phyloP scores from a whole-genome alignment of 30 jellyfish, hydroid and myxozoan species.

The Hydractinia symbiolongicarpus region DNA sequence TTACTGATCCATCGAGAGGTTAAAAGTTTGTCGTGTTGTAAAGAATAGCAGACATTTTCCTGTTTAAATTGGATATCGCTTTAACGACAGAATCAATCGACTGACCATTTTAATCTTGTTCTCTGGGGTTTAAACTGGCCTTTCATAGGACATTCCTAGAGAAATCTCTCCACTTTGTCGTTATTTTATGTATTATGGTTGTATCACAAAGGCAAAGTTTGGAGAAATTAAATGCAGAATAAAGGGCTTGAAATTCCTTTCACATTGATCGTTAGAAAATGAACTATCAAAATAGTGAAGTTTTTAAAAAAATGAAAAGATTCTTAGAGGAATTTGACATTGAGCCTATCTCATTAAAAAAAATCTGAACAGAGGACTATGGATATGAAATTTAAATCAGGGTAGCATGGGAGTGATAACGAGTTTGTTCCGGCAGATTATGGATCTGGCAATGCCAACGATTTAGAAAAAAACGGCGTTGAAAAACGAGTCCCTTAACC shows the following conservation, averaged over 20 bases:
- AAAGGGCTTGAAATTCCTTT: slow-evolving; percentile 1
- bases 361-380: not conserved
- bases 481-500: not conserved
- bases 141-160: not conserved
- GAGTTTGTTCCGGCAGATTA: slow-evolving; percentile 9
- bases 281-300: not conserved
- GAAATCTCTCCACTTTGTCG: slow-evolving; percentile 2
- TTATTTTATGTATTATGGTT: not conserved
- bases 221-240: slow-evolving; percentile 3
- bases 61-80: no score
- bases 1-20: no score
- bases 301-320: not conserved
- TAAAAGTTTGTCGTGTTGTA: no score
- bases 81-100: no score
- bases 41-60: no score
- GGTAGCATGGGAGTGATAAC: not conserved
- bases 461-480: not conserved
- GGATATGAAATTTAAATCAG: not conserved
- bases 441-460: not conserved
- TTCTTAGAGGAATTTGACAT: not conserved
- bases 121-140: no score
- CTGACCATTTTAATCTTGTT: no score
- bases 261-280: not conserved
- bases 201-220: not conserved
- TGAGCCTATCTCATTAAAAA: not conserved